Conservation (phyloP, 2,888 invertebrate genomes). For the Synanthedon andrenaeformis region DNA sequence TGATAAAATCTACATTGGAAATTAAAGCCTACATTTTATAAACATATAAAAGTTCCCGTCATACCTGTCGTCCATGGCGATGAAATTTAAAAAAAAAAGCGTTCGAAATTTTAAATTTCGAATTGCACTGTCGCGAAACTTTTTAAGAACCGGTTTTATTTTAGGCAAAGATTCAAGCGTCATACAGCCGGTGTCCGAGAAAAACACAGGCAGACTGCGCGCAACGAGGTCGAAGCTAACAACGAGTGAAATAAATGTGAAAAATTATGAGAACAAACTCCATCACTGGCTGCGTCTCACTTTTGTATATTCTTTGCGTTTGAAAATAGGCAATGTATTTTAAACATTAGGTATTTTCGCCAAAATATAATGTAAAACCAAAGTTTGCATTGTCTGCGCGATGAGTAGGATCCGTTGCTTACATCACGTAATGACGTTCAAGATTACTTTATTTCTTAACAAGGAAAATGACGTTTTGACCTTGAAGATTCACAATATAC, state of each 20-base stretch:
- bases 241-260: background rate
- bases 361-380: background rate
- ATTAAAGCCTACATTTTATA: background rate
- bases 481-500: background rate
- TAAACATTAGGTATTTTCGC: background rate
- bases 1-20: background rate
- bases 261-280: background rate
- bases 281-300: background rate
- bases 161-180: conserved; percentile 15
- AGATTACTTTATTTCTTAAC: background rate
- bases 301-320: background rate
- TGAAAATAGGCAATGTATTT: background rate
- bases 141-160: conserved; percentile 33
- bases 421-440: background rate
- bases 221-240: conserved; percentile 15
- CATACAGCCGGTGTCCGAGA: conserved; percentile 44
- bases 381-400: background rate
- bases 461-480: conserved; percentile 5
- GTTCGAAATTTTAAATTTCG: conserved; percentile 16
- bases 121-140: conserved; percentile 19
- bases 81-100: conserved; percentile 9
- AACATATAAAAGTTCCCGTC: background rate
- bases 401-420: background rate
- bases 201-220: conserved; percentile 47
- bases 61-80: conserved; percentile 45